A percentile compares a stretch with the other conserved stretches of the same genome.
Conservation (phyloP, 2,113 vertebrate species). For the Vulpes ferrilata region DNA sequence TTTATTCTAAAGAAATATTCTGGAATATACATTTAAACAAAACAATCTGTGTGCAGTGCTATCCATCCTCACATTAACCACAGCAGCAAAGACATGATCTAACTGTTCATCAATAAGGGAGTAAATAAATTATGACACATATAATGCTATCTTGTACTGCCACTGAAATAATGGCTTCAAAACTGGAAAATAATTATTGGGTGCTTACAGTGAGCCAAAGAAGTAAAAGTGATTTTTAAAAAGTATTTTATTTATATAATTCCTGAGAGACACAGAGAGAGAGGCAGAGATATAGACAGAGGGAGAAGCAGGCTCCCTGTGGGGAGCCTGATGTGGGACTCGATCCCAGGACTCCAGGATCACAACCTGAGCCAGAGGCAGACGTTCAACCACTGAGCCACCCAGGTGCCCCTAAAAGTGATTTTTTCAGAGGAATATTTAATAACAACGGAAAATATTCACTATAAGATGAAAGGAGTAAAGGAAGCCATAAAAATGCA, state of each 20-base stretch:
- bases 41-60: neutral
- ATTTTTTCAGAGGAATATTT: neutral
- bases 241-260: no score
- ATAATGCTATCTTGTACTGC: neutral
- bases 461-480: neutral
- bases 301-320: no score
- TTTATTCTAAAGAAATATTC: slow-evolving; percentile 38
- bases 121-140: neutral
- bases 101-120: neutral
- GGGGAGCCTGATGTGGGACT: no score
- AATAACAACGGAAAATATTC: neutral
- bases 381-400: no score
- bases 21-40: neutral
- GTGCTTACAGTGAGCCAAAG: neutral
- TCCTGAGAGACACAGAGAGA: no score
- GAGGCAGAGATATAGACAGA: no score
- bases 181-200: neutral
- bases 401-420: no score
- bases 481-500: neutral
- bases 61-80: neutral
- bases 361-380: no score
- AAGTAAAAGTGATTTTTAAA: neutral
- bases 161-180: slow-evolving; percentile 30
- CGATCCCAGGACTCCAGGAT: no score
- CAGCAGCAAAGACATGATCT: neutral